Conservation (phyloP, 2,888 invertebrate species). For the Callinectes sapidus region DNA sequence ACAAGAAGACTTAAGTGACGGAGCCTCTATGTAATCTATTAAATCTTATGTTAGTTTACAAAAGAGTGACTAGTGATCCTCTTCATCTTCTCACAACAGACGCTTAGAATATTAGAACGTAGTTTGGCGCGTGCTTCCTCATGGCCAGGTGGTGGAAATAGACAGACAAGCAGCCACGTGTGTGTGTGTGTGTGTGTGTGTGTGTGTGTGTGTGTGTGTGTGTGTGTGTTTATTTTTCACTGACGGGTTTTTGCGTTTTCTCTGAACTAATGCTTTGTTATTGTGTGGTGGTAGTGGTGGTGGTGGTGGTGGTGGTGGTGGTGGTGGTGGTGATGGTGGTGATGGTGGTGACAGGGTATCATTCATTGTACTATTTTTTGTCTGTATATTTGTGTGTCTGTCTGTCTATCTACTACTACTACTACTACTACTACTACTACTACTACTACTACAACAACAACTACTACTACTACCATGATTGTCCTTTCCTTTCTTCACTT, state of each 20-base stretch:
- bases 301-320: neutral
- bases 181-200: neutral
- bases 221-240: neutral
- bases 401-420: conserved; percentile 9
- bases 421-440: conserved; percentile 38
- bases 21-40: neutral
- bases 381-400: neutral
- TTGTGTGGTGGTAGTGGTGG: neutral
- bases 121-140: neutral
- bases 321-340: neutral
- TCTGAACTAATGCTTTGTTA: neutral
- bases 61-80: too few relatives aligned
- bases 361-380: neutral
- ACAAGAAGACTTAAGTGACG: too few relatives aligned
- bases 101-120: neutral
- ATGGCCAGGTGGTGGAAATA: neutral
- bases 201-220: neutral
- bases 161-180: neutral
- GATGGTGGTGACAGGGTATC: neutral
- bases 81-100: neutral
- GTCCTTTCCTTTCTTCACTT: too few relatives aligned
- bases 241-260: neutral
- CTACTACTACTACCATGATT: too few relatives aligned
- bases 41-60: neutral
- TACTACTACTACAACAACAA: too few relatives aligned